Evolutionary conservation across 1,140 invertebrate genomes (phyloP).

Genomic region (Drosophila varians): DNA sequence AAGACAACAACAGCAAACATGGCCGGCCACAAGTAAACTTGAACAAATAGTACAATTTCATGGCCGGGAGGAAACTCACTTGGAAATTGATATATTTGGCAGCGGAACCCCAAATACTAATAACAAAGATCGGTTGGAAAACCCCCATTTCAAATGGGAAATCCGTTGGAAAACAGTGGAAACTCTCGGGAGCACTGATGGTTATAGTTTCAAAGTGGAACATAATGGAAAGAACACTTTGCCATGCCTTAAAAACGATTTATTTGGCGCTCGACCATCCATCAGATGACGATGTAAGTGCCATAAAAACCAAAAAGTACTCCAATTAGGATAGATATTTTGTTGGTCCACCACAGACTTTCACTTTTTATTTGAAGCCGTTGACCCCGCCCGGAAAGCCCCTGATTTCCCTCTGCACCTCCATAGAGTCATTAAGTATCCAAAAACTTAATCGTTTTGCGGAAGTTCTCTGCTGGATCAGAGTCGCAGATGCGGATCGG

Average conservation of each 20-base stretch:
- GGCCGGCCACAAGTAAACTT: conserved; percentile 7
- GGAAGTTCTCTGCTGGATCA: conserved; percentile 27
- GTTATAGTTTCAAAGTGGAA: background rate
- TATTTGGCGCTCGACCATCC: background rate
- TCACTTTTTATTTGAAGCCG: conserved; percentile 30
- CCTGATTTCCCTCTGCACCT: too few relatives aligned
- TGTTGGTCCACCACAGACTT: conserved; percentile 18
- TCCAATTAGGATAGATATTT: conserved; percentile 22
- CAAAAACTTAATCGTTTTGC: conserved; percentile 33
- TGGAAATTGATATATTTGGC: conserved; percentile 79
- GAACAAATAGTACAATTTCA: background rate
- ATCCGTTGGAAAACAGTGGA: conserved; percentile 13
- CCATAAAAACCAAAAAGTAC: conserved; percentile 10
- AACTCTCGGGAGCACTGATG: conserved; percentile 11
- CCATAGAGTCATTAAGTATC: conserved; percentile 13
- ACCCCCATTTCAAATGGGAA: too few relatives aligned
- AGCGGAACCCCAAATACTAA: conserved; percentile 47
- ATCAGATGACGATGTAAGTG: conserved; percentile 6
- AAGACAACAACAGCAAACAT: background rate
- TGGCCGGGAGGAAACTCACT: conserved; percentile 40
- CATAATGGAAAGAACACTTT: background rate
- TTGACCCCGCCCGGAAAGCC: conserved; percentile 24
- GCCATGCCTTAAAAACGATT: too few relatives aligned
- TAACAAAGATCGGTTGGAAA: conserved; percentile 33
- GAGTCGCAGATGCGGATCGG: conserved; percentile 17